phyloP scores from a whole-genome alignment of 2,888 invertebrate species.

The Ectemnius cavifrons region DNA sequence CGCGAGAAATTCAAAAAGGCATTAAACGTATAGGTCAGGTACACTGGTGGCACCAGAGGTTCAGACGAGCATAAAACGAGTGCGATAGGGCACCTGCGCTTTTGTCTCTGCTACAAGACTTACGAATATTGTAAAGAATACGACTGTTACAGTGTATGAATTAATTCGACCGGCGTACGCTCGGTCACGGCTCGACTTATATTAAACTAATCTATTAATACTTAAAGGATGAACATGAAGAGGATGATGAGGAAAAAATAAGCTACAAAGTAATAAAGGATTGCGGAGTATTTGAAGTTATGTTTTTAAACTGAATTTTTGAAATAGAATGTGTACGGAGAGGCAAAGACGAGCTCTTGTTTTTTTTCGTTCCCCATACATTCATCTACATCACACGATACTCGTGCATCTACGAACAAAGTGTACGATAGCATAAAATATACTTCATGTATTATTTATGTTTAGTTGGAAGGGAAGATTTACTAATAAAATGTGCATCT shows the following conservation, averaged over 20 bases:
- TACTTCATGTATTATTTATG: constrained; percentile 65
- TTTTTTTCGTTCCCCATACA: constrained; percentile 59
- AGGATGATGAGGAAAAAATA: constrained; percentile 69
- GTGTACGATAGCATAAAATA: constrained; percentile 60
- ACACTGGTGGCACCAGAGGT: constrained; percentile 57
- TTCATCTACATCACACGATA: constrained; percentile 39
- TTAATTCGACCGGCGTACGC: constrained; percentile 69
- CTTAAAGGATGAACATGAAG: constrained; percentile 65
- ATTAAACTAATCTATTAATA: constrained; percentile 73
- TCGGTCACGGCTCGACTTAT: constrained; percentile 72
- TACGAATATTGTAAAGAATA: constrained; percentile 75
- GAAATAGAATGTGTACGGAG: constrained; percentile 77
- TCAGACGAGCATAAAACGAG: constrained; percentile 58
- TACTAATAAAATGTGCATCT: constrained; percentile 68
- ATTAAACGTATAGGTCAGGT: constrained; percentile 36
- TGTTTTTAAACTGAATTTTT: constrained; percentile 77
- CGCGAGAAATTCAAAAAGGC: constrained; percentile 12
- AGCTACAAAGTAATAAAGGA: constrained; percentile 74
- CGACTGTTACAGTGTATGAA: constrained; percentile 75
- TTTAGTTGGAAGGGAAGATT: constrained; percentile 64
- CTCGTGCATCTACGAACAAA: constrained; percentile 45
- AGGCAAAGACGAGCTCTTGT: constrained; percentile 68
- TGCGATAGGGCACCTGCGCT: constrained; percentile 74
- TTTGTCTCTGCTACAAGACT: constrained; percentile 75
- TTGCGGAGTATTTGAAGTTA: constrained; percentile 75